Conservation (phyloP, 2,797 vertebrate species). For the Tragelaphus oryx region DNA sequence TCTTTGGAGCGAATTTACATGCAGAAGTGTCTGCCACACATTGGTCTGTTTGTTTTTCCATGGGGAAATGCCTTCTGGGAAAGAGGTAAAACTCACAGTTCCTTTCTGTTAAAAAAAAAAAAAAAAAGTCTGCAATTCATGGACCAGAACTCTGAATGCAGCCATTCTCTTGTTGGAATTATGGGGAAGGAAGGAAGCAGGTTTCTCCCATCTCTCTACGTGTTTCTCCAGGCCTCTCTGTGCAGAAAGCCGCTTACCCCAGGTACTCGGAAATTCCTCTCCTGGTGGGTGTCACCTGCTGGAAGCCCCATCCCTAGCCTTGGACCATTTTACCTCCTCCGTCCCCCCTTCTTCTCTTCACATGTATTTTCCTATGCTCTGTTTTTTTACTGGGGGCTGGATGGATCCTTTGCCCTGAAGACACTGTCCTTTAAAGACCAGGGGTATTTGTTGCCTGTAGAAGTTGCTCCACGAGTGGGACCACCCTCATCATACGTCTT, state of each 20-base stretch:
- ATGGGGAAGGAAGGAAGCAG: background rate
- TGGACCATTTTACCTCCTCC: background rate
- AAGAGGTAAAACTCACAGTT: slow-evolving; percentile 66
- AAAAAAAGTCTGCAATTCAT: background rate
- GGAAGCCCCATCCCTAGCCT: too few relatives aligned
- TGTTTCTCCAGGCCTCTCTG: background rate
- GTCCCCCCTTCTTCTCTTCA: background rate
- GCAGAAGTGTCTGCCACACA: slow-evolving; percentile 78
- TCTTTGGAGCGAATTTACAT: slow-evolving; percentile 82
- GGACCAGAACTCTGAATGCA: background rate
- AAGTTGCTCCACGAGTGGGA: background rate
- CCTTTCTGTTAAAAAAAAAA: slow-evolving; percentile 53
- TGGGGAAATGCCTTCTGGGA: slow-evolving; percentile 72
- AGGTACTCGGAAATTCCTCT: background rate
- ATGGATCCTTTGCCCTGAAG: background rate
- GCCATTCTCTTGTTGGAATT: background rate
- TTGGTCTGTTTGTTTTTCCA: slow-evolving; percentile 78
- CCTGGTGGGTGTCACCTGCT: background rate
- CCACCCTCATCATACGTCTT: background rate
- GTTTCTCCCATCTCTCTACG: accelerated
- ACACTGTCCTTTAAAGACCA: background rate
- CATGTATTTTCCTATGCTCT: background rate
- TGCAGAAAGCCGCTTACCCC: background rate
- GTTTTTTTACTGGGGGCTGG: background rate
- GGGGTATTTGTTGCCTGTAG: background rate